Percentiles rank a stretch among this genome's conserved stretches.
These are phyloP conservation scores for Hyles euphorbiae DNA, from an alignment of 1,140 invertebrate species.

Conservation along the genomic window DNA sequence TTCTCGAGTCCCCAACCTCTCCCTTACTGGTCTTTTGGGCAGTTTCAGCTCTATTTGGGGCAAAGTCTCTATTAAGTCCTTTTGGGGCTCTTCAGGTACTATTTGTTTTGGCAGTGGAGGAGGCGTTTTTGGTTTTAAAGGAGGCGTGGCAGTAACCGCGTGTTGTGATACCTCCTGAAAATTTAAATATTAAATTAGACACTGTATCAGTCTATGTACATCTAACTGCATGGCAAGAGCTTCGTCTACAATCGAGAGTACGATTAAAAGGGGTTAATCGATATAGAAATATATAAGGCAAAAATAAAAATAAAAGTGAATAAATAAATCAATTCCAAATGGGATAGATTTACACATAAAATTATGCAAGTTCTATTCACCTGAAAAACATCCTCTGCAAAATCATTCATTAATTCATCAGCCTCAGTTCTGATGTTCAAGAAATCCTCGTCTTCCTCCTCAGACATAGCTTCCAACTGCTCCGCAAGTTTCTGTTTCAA, in stretches of 20 bases:
- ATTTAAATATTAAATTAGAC: too few relatives aligned
- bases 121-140: conserved; percentile 19
- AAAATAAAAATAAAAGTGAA: conserved; percentile 1
- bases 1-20: conserved; percentile 53
- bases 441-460: conserved; percentile 77
- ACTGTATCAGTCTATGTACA: too few relatives aligned
- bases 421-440: conserved; percentile 78
- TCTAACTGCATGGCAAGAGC: too few relatives aligned
- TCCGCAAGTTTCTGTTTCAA: conserved; percentile 74
- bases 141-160: conserved; percentile 36
- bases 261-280: too few relatives aligned
- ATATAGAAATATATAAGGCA: too few relatives aligned
- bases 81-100: not conserved
- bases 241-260: too few relatives aligned
- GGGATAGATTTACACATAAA: too few relatives aligned
- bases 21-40: conserved; percentile 67
- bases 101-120: conserved; percentile 8
- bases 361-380: conserved; percentile 21
- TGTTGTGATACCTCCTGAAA: conserved; percentile 58
- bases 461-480: conserved; percentile 72
- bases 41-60: conserved; percentile 71
- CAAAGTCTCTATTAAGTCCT: conserved; percentile 40
- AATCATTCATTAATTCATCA: conserved; percentile 78
- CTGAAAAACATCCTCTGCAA: conserved; percentile 69
- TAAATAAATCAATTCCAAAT: too few relatives aligned